Evolutionary conservation across 2,113 vertebrate species (phyloP).

Genomic region (Ranitomeya variabilis): DNA sequence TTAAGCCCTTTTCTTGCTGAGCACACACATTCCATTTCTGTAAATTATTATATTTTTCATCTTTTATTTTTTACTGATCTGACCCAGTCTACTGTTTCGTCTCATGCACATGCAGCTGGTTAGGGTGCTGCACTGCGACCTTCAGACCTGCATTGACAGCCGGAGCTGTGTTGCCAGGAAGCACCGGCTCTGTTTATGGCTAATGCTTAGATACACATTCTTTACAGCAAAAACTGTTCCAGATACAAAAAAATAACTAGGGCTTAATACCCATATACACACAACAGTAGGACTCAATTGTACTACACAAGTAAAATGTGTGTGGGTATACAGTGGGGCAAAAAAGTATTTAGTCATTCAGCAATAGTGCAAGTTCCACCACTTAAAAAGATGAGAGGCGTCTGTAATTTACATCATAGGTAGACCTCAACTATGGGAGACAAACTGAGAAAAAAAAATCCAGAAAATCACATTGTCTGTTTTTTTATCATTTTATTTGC

Average conservation of each 20-base stretch:
- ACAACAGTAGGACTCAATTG: not conserved
- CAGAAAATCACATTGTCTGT: no score
- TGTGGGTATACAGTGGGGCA: no score
- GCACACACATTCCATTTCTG: constrained; percentile 10
- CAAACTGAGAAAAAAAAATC: no score
- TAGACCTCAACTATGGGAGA: no score
- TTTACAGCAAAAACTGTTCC: constrained; percentile 9
- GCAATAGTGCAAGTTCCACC: no score
- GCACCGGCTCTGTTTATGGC: not conserved
- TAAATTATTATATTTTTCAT: constrained; percentile 23
- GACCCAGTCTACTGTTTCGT: not conserved
- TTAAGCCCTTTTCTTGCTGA: constrained; percentile 19
- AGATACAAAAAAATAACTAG: constrained; percentile 20
- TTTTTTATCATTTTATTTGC: no score
- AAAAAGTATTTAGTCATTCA: no score
- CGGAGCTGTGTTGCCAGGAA: not conserved
- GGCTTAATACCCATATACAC: constrained; percentile 2
- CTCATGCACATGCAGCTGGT: constrained; percentile 12
- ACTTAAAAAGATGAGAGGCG: no score
- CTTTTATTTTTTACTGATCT: constrained; percentile 1
- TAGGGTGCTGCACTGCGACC: constrained; percentile 29
- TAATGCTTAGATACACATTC: constrained; percentile 24
- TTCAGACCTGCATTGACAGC: not conserved
- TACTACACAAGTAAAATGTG: not conserved
- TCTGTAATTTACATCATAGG: no score